phyloP scores from a whole-genome alignment of 2,797 vertebrate species.

The Parauchenoglanis ngamensis region DNA sequence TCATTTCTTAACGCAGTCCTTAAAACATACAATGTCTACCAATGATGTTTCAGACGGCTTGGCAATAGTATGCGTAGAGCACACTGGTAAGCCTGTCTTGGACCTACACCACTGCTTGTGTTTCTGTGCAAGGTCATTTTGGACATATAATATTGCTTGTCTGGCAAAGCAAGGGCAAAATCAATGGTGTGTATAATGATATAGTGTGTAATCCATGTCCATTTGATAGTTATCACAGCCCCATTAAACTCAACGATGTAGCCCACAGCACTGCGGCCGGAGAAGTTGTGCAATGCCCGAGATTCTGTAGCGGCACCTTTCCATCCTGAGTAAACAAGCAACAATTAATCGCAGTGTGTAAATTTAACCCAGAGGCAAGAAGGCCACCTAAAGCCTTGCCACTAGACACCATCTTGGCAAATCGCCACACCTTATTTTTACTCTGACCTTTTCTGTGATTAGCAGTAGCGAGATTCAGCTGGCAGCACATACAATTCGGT shows the following conservation, averaged over 20 bases:
- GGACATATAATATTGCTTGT: conserved; percentile 52
- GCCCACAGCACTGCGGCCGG: conserved; percentile 34
- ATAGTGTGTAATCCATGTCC: conserved; percentile 55
- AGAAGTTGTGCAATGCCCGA: conserved; percentile 43
- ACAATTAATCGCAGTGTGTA: conserved; percentile 55
- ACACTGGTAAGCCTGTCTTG: conserved; percentile 28
- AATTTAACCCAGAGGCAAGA: conserved; percentile 55
- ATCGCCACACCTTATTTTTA: conserved; percentile 59
- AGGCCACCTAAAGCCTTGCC: conserved; percentile 56
- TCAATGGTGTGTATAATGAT: conserved; percentile 58
- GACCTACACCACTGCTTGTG: conserved; percentile 32
- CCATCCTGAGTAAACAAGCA: conserved; percentile 53
- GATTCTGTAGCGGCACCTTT: conserved; percentile 47
- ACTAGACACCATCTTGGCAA: conserved; percentile 56
- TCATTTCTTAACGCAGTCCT: conserved; percentile 1
- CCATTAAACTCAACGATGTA: conserved; percentile 53
- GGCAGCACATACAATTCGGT: conserved; percentile 27
- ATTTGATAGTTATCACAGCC: conserved; percentile 49
- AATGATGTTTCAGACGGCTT: conserved; percentile 24
- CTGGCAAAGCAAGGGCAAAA: conserved; percentile 53
- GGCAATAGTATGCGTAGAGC: conserved; percentile 2
- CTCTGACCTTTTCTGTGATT: conserved; percentile 54
- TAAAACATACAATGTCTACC: conserved; percentile 18
- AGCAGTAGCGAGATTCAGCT: conserved; percentile 20
- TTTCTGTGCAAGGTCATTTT: conserved; percentile 52